Evolutionary conservation across 1,140 invertebrate species (phyloP).

Genomic region (fruit fly (Drosophila melanogaster)): DNA sequence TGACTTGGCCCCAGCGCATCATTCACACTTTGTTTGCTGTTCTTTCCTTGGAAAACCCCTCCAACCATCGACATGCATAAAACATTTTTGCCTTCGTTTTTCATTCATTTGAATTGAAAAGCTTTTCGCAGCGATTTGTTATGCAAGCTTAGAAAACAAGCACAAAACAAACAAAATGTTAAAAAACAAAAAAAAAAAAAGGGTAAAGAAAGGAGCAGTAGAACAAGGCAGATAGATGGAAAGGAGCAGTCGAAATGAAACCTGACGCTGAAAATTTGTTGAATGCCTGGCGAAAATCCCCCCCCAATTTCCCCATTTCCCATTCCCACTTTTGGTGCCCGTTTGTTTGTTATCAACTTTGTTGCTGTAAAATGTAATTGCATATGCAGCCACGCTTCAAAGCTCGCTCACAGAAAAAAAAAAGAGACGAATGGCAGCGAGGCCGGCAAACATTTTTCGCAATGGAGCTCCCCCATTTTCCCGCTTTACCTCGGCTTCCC

Average conservation of each 20-base stretch:
- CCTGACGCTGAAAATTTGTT: slow-evolving; percentile 75
- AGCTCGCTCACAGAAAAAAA: slow-evolving; percentile 48
- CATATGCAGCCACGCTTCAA: slow-evolving; percentile 80
- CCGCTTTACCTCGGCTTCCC: slow-evolving; percentile 5
- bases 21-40: slow-evolving; percentile 73
- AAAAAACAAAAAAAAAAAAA: slow-evolving; percentile 31
- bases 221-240: slow-evolving; percentile 10
- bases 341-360: slow-evolving; percentile 78
- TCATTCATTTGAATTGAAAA: slow-evolving; percentile 81
- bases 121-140: slow-evolving; percentile 80
- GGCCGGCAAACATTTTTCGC: slow-evolving; percentile 59
- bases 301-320: slow-evolving; percentile 8
- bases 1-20: slow-evolving; percentile 56
- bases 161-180: slow-evolving; percentile 53
- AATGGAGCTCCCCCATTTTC: slow-evolving; percentile 19
- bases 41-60: slow-evolving; percentile 7
- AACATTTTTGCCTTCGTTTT: slow-evolving; percentile 68
- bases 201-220: slow-evolving; percentile 21
- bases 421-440: slow-evolving; percentile 32
- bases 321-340: slow-evolving; percentile 20
- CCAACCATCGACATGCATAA: slow-evolving; percentile 65
- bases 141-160: slow-evolving; percentile 81
- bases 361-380: slow-evolving; percentile 80
- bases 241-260: slow-evolving; percentile 61
- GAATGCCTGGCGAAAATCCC: slow-evolving; percentile 59